A percentile compares a stretch with the other conserved stretches of the same genome.
These are phyloP conservation scores for Drosophila quinaria DNA, from an alignment of 2,888 invertebrate genomes.

Conservation along the genomic window DNA sequence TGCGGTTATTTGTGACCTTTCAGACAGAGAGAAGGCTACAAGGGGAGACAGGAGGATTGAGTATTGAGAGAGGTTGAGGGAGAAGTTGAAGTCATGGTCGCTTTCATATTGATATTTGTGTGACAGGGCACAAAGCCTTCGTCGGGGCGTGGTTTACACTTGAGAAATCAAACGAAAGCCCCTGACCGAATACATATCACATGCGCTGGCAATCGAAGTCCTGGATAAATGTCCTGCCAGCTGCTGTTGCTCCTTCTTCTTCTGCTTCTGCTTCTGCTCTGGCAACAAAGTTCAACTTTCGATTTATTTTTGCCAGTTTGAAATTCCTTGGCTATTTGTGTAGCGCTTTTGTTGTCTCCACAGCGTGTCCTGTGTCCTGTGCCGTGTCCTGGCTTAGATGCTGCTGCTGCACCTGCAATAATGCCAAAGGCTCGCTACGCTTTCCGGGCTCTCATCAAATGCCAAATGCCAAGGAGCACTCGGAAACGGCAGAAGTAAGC, in stretches of 20 bases:
- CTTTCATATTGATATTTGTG: constrained; percentile 75
- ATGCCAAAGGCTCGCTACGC: constrained; percentile 46
- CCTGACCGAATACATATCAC: constrained; percentile 46
- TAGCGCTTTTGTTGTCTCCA: constrained; percentile 62
- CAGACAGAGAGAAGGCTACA: neutral
- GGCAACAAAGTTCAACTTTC: constrained; percentile 69
- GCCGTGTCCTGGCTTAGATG: constrained; percentile 35
- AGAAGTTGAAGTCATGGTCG: constrained; percentile 11
- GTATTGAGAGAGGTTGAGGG: neutral
- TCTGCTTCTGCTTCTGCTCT: constrained; percentile 8
- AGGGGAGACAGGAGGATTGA: neutral
- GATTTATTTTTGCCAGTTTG: constrained; percentile 73
- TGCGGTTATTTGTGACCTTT: constrained; percentile 44
- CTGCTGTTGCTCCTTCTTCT: constrained; percentile 41
- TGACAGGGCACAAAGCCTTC: constrained; percentile 56
- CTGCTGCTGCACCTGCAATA: constrained; percentile 59
- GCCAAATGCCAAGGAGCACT: constrained; percentile 60
- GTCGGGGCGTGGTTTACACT: constrained; percentile 67
- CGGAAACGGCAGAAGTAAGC: constrained; percentile 32
- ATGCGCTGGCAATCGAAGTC: constrained; percentile 48
- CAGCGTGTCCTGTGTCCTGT: constrained; percentile 23
- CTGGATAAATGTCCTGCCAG: constrained; percentile 74
- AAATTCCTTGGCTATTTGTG: constrained; percentile 62
- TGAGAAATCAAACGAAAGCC: constrained; percentile 77
- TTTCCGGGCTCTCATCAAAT: constrained; percentile 65